Evolutionary conservation across 1,140 invertebrate species (phyloP).

Genomic region (Hermetia illucens): DNA sequence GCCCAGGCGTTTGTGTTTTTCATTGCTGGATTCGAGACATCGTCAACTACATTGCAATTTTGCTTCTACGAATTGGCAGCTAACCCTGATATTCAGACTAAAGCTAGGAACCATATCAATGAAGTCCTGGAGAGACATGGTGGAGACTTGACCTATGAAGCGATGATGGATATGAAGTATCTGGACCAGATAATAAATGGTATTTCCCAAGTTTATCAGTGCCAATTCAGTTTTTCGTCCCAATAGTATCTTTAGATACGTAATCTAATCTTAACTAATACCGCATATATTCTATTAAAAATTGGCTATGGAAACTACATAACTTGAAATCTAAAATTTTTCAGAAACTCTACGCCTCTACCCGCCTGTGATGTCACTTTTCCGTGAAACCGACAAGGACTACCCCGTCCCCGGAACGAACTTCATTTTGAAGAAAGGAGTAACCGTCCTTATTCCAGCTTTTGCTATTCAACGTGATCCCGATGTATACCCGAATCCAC

Average conservation of each 20-base stretch:
- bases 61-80: neutral
- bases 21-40: conserved; percentile 19
- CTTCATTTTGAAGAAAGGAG: conserved; percentile 15
- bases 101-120: neutral
- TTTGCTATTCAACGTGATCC: conserved; percentile 33
- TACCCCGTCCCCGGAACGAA: conserved; percentile 20
- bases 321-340: conserved; percentile 5
- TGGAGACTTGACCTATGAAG: neutral
- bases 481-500: conserved; percentile 21
- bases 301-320: neutral
- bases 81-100: neutral
- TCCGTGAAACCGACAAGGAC: conserved; percentile 13
- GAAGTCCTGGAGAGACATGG: neutral
- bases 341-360: conserved; percentile 33
- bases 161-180: neutral
- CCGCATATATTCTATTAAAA: too few relatives aligned
- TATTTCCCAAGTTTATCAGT: neutral
- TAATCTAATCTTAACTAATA: too few relatives aligned
- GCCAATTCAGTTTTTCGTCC: neutral
- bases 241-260: neutral
- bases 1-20: neutral
- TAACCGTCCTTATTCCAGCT: conserved; percentile 26
- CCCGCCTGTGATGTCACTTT: conserved; percentile 26
- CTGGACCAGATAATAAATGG: neutral
- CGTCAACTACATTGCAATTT: conserved; percentile 1